phyloP scores from a whole-genome alignment of 1,140 invertebrate species.

The Planococcus citri region DNA sequence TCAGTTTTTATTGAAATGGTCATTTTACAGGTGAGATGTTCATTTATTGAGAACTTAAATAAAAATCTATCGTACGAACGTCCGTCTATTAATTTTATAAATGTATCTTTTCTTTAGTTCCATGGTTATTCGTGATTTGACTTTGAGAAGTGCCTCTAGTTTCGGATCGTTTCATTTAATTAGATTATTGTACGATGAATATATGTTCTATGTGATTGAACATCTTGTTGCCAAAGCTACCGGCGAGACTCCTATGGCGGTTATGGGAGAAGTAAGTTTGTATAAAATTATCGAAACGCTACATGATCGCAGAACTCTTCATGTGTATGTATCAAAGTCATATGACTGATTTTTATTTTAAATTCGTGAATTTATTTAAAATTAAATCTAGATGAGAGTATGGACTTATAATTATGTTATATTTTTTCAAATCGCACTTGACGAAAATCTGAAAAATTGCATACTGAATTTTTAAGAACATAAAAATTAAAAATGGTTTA shows the following conservation, averaged over 20 bases:
- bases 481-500: too few relatives aligned
- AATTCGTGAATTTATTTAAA: too few relatives aligned
- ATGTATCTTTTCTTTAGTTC: constrained; percentile 46
- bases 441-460: too few relatives aligned
- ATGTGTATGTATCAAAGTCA: too few relatives aligned
- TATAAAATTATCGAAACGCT: neutral
- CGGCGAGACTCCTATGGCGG: constrained; percentile 82
- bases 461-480: too few relatives aligned
- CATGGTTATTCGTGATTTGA: constrained; percentile 90
- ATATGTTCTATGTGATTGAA: constrained; percentile 98
- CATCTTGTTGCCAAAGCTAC: constrained; percentile 86
- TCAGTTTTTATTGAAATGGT: constrained; percentile 96
- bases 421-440: too few relatives aligned
- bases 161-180: constrained; percentile 99
- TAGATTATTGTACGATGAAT: constrained; percentile 93
- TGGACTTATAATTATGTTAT: too few relatives aligned
- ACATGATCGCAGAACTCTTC: too few relatives aligned
- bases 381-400: too few relatives aligned
- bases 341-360: too few relatives aligned
- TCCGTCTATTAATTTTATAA: constrained; percentile 1
- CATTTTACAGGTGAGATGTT: constrained; percentile 74
- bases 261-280: constrained; percentile 65
- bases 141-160: constrained; percentile 86
- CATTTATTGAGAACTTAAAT: too few relatives aligned
- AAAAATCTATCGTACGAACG: neutral